These are phyloP conservation scores for Argyra leucocephala DNA, from an alignment of 2,888 invertebrate species.

Conservation along the genomic window DNA sequence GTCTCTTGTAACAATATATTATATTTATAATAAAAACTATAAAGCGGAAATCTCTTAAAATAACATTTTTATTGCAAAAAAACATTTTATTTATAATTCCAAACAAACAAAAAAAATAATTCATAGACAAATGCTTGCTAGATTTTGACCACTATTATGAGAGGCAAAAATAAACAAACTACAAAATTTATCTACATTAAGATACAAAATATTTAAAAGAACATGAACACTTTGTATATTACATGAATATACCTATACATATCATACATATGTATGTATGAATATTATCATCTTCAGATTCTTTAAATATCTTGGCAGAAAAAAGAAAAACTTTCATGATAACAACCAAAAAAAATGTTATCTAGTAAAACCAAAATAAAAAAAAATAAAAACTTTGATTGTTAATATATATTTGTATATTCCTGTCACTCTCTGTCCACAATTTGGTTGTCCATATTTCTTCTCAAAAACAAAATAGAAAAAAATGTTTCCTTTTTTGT, in stretches of 20 bases:
- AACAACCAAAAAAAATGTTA: background rate
- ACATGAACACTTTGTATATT: background rate
- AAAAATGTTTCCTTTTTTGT: background rate
- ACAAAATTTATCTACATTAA: background rate
- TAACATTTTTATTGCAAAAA: no score
- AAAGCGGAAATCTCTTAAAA: no score
- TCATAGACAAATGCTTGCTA: background rate
- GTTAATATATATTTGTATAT: background rate
- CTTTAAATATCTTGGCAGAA: background rate
- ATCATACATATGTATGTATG: no score
- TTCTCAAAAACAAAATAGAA: background rate
- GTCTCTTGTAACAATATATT: no score
- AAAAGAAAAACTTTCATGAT: background rate
- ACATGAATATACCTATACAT: background rate
- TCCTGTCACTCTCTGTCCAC: background rate
- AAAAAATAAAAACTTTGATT: conserved; percentile 2
- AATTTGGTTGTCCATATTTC: background rate
- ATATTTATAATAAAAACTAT: no score
- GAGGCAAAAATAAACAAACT: background rate
- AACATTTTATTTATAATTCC: no score
- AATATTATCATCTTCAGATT: background rate
- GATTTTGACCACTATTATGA: background rate
- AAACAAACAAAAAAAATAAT: background rate
- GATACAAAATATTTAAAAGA: background rate
- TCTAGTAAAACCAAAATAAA: no score